These are phyloP conservation scores for Calephelis virginiensis DNA, from an alignment of 1,140 invertebrate species.

Conservation along the genomic window DNA sequence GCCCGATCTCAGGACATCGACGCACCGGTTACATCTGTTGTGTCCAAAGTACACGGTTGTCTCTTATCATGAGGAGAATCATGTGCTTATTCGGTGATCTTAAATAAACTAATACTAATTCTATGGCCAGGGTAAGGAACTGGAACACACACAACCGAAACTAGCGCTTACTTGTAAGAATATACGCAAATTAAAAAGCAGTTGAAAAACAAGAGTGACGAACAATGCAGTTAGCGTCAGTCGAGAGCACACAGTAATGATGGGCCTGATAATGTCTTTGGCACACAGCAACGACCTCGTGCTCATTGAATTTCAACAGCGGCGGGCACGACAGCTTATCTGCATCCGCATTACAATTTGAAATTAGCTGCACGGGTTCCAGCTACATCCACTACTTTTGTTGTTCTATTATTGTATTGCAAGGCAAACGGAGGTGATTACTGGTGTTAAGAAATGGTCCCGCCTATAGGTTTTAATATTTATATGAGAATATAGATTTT, in stretches of 20 bases:
- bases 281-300: slow-evolving; percentile 44
- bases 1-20: no score
- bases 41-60: no score
- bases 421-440: neutral
- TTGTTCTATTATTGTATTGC: slow-evolving; percentile 19
- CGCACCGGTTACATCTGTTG: no score
- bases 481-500: no score
- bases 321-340: slow-evolving; percentile 48
- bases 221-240: slow-evolving; percentile 17
- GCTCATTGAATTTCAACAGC: slow-evolving; percentile 59
- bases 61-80: no score
- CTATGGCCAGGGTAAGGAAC: no score
- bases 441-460: no score
- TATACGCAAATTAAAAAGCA: no score
- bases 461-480: no score
- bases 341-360: slow-evolving; percentile 69
- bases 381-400: slow-evolving; percentile 60
- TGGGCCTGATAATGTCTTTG: slow-evolving; percentile 1
- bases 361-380: slow-evolving; percentile 62
- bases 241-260: slow-evolving; percentile 18
- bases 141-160: neutral
- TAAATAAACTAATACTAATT: no score
- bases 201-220: no score
- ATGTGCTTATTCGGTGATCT: no score
- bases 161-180: neutral